Percentiles rank a stretch among this genome's conserved stretches.
phyloP scores from a whole-genome alignment of 2,888 invertebrate genomes.

The Zhengitettix transpicula region DNA sequence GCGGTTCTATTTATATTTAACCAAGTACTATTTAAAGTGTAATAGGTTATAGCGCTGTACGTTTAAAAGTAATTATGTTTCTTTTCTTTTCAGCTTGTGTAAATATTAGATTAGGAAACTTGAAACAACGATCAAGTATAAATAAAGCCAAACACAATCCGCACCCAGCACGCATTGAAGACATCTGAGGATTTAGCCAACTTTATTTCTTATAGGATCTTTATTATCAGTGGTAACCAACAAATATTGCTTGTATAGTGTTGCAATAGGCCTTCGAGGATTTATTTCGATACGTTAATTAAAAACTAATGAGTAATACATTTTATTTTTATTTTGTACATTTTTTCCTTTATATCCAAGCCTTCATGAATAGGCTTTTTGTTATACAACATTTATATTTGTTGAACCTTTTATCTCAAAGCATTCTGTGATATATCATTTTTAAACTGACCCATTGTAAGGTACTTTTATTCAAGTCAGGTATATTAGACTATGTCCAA shows the following conservation, averaged over 20 bases:
- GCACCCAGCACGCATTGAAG: slow-evolving; percentile 79
- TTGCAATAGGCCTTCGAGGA: slow-evolving; percentile 3
- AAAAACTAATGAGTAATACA: background rate
- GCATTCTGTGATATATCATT: slow-evolving; percentile 41
- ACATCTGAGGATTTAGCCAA: slow-evolving; percentile 62
- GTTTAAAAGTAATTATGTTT: slow-evolving; percentile 10
- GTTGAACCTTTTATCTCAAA: slow-evolving; percentile 22
- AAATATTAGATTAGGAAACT: slow-evolving; percentile 39
- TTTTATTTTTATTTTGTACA: background rate
- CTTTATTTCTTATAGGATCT: slow-evolving; percentile 10
- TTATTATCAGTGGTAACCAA: slow-evolving; percentile 5
- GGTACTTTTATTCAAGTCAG: slow-evolving; percentile 13
- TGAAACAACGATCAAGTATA: slow-evolving; percentile 28
- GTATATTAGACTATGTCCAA: slow-evolving; percentile 43
- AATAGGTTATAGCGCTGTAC: slow-evolving; percentile 11
- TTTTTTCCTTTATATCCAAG: background rate
- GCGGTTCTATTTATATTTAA: no score
- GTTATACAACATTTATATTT: background rate
- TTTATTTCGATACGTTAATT: background rate
- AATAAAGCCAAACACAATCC: slow-evolving; percentile 35
- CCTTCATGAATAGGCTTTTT: background rate
- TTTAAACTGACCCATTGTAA: slow-evolving; percentile 7
- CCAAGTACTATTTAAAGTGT: no score
- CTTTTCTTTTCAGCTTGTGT: slow-evolving; percentile 44
- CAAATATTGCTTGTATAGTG: background rate